Evolutionary conservation across 2,113 vertebrate genomes (phyloP).

Genomic region (cat (Felis catus)): DNA sequence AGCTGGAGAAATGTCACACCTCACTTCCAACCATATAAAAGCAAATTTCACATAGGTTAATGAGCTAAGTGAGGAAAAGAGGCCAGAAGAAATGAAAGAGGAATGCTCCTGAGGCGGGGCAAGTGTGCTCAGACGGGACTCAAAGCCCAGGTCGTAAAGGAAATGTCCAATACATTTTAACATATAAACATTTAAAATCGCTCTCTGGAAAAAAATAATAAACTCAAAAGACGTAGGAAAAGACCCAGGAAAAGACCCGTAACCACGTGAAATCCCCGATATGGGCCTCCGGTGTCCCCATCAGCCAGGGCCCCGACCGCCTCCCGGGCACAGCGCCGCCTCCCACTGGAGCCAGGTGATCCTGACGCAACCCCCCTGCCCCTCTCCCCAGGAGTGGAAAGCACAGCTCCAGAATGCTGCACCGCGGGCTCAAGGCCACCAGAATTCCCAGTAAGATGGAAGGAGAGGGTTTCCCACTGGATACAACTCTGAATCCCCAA

Average conservation of each 20-base stretch:
- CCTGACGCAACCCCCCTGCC: no score
- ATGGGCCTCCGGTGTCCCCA: background rate
- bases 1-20: background rate
- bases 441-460: background rate
- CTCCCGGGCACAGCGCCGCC: background rate
- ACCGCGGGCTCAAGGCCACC: fast-evolving
- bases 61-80: background rate
- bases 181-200: background rate
- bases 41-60: background rate
- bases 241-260: no score
- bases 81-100: background rate
- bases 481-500: fast-evolving
- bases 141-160: background rate
- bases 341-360: background rate
- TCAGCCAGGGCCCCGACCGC: background rate
- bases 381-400: background rate
- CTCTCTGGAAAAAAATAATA: background rate
- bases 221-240: background rate
- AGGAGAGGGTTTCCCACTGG: background rate
- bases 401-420: background rate
- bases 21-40: background rate
- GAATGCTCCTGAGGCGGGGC: background rate
- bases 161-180: background rate
- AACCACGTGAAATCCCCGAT: background rate
- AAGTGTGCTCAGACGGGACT: background rate